Conservation (phyloP, 2,113 vertebrate genomes). For the Pygoscelis antarcticus region DNA sequence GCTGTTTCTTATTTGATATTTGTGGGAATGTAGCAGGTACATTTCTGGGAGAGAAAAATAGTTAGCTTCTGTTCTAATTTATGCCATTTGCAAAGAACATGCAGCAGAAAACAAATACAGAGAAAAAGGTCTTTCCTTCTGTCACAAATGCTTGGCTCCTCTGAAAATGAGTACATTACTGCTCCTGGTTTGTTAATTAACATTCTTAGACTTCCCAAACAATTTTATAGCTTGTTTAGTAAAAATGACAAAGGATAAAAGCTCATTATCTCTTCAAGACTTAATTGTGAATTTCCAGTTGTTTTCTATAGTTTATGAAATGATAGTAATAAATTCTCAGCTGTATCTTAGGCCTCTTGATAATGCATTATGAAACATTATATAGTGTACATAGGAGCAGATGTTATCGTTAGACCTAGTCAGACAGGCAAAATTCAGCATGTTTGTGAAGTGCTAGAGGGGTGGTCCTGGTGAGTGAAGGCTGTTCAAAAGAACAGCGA, state of each 20-base stretch:
- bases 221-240: background rate
- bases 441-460: background rate
- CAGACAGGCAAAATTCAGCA: background rate
- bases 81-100: background rate
- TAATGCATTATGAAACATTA: background rate
- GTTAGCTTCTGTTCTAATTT: background rate
- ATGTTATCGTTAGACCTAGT: background rate
- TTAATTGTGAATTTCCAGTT: background rate
- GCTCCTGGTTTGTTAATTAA: background rate
- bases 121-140: background rate
- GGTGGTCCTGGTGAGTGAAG: background rate
- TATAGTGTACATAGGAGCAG: background rate
- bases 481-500: background rate
- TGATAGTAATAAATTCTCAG: background rate
- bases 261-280: background rate
- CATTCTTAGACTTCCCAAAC: background rate
- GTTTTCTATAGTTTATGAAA: background rate
- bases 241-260: background rate
- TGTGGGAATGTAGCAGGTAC: background rate
- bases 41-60: background rate
- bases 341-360: background rate
- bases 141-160: background rate
- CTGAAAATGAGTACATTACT: background rate
- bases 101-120: background rate
- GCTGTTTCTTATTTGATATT: background rate